Base-by-base conservation (phyloP, 2,113 vertebrate genomes). In the Catharus bicknelli region DNA sequence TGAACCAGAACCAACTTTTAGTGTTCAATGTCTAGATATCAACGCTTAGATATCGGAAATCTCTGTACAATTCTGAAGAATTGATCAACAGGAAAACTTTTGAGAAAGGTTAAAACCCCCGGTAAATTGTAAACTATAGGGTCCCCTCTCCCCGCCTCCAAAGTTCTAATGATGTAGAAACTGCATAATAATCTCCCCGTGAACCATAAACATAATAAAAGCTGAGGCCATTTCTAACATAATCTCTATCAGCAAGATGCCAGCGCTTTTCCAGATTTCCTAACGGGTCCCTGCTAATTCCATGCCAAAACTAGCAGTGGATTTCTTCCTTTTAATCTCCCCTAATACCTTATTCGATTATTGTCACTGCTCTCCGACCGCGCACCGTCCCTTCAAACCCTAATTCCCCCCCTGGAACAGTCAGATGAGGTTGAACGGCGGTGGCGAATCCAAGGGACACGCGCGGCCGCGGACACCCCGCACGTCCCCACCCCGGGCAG, bases 251-350 rank as follows among this genome's bases (percentile, higher is more conserved):
- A 97, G 97, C 96, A 96, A 96, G 98, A 97, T 96, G 96, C 97
- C 98, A 97, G 91, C 50, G 97, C 96, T 96, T 96, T 94, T 97
- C 97, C 97, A 98, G 96, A 98, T 97, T 97, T 97, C 95, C 97
- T 97, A 97, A 98, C 95, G 91, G 97, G 96, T 97, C 94, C 96
- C 95, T 97, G 92, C 95, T 98, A 98, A 97, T 96, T 98, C 97
- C 97, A 96, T 97, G 98, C 98, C 98, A 98, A 98, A 98, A 97
- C 98, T 98, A 97, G 97, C 97, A 88, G 97, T 98, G 97, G 96
- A 97, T 98, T 98, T 97, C 97, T 98, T 97, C 97, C 96, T 96
- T 96, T 97, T 98, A 98, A 98, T 98, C 97, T 97, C 97, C 96
- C 96, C 96, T 97, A 97, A 98, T 97, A 97, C 98, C 97, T 97